These are phyloP conservation scores for Euura saliciscinereae DNA, from an alignment of 1,140 invertebrate species.

Conservation along the genomic window DNA sequence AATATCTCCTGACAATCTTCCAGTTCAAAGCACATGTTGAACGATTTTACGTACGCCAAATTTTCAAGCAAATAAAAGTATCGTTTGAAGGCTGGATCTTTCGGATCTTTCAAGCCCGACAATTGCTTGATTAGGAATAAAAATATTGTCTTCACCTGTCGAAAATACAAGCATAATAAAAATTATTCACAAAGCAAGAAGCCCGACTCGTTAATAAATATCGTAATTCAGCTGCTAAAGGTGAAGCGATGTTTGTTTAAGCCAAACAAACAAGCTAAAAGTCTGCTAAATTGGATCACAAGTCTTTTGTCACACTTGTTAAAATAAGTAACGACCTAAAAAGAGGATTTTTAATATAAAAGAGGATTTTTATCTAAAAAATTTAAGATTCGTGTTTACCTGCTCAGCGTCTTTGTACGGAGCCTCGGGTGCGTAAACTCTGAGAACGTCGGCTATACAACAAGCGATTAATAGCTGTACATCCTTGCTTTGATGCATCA, in stretches of 20 bases:
- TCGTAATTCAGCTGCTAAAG: too few relatives aligned
- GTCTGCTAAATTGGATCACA: too few relatives aligned
- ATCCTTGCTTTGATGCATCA: constrained; percentile 89
- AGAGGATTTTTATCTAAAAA: constrained; percentile 17
- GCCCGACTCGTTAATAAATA: too few relatives aligned
- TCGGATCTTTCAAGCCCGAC: constrained; percentile 91
- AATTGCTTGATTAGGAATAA: constrained; percentile 95
- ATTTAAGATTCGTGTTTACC: constrained; percentile 68
- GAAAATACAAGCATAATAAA: not conserved
- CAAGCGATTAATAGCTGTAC: constrained; percentile 94
- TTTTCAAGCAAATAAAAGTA: constrained; percentile 97
- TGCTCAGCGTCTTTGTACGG: constrained; percentile 96
- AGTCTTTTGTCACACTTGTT: too few relatives aligned
- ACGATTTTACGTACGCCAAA: constrained; percentile 96
- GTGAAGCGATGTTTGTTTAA: too few relatives aligned
- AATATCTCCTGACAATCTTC: constrained; percentile 98
- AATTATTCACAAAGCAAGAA: too few relatives aligned
- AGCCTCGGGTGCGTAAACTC: constrained; percentile 98
- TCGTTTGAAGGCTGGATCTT: constrained; percentile 96
- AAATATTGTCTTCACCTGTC: constrained; percentile 82
- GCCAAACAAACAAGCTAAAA: too few relatives aligned
- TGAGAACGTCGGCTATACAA: constrained; percentile 95
- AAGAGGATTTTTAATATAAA: not conserved
- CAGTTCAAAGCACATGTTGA: constrained; percentile 98
- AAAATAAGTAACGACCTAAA: too few relatives aligned